These are phyloP conservation scores for Dendrolimus kikuchii DNA, from an alignment of 1,140 invertebrate species.

Conservation along the genomic window DNA sequence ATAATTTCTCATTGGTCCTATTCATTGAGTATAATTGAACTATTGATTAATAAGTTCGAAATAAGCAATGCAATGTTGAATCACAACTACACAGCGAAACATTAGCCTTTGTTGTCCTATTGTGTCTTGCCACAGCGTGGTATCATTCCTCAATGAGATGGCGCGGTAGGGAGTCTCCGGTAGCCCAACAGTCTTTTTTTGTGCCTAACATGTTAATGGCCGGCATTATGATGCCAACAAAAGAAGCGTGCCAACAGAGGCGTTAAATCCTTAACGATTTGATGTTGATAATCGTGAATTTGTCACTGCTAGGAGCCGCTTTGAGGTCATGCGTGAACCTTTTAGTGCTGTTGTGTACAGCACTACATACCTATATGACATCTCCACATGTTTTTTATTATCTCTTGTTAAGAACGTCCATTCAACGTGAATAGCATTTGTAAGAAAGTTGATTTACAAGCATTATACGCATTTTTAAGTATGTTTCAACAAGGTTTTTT, in stretches of 20 bases:
- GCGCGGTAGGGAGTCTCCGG: slow-evolving; percentile 57
- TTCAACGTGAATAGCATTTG: no score
- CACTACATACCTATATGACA: not conserved
- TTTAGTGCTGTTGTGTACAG: not conserved
- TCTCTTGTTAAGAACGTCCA: no score
- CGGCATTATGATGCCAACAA: slow-evolving; percentile 65
- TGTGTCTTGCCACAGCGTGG: slow-evolving; percentile 56
- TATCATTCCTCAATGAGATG: slow-evolving; percentile 47
- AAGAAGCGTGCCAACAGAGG: slow-evolving; percentile 68
- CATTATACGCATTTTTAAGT: no score
- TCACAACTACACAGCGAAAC: slow-evolving; percentile 26
- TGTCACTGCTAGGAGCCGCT: slow-evolving; percentile 46
- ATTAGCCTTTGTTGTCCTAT: slow-evolving; percentile 41
- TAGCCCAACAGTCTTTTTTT: slow-evolving; percentile 63
- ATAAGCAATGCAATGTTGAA: slow-evolving; percentile 24
- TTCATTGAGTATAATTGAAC: no score
- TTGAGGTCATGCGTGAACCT: slow-evolving; percentile 40
- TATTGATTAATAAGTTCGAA: no score
- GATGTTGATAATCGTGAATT: slow-evolving; percentile 61
- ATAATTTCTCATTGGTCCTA: no score
- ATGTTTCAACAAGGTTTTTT: no score
- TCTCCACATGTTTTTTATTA: no score
- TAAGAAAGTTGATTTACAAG: no score
- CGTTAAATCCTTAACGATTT: slow-evolving; percentile 72
- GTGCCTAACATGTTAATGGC: slow-evolving; percentile 67